A percentile compares a stretch with the other conserved stretches of the same genome.
phyloP scores from a whole-genome alignment of 2,797 vertebrate species.

The Thaleichthys pacificus region DNA sequence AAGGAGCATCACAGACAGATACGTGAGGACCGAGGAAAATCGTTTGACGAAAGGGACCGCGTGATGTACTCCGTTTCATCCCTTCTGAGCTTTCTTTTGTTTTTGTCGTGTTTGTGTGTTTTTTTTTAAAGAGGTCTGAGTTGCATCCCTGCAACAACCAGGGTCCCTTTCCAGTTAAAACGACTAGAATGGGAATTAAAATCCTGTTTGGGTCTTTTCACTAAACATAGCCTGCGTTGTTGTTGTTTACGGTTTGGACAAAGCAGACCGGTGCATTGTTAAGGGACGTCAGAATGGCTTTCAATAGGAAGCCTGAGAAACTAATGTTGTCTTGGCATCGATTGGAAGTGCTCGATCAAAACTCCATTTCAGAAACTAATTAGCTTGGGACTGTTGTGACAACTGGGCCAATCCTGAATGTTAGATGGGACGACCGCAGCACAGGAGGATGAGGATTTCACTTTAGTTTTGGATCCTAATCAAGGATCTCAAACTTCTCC shows the following conservation, averaged over 20 bases:
- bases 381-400: slow-evolving; percentile 92
- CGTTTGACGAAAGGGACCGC: background rate
- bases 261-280: slow-evolving; percentile 84
- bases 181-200: background rate
- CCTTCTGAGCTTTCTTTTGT: background rate
- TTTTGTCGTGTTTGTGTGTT: background rate
- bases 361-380: slow-evolving; percentile 99
- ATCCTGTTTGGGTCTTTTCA: slow-evolving; percentile 49
- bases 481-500: background rate
- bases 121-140: too few species aligned
- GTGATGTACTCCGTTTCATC: background rate
- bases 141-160: background rate
- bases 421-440: slow-evolving; percentile 64
- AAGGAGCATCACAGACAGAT: slow-evolving; percentile 35
- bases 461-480: too few species aligned
- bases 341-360: slow-evolving; percentile 99
- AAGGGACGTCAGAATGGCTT: slow-evolving; percentile 89
- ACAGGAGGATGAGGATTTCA: too few species aligned
- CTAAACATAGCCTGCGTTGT: slow-evolving; percentile 87
- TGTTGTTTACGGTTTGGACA: slow-evolving; percentile 91
- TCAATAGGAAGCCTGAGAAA: slow-evolving; percentile 92
- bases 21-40: slow-evolving; percentile 2
- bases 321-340: slow-evolving; percentile 97
- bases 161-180: background rate
- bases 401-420: slow-evolving; percentile 87